phyloP scores from a whole-genome alignment of 1,140 invertebrate genomes.

The Drosophila auraria region DNA sequence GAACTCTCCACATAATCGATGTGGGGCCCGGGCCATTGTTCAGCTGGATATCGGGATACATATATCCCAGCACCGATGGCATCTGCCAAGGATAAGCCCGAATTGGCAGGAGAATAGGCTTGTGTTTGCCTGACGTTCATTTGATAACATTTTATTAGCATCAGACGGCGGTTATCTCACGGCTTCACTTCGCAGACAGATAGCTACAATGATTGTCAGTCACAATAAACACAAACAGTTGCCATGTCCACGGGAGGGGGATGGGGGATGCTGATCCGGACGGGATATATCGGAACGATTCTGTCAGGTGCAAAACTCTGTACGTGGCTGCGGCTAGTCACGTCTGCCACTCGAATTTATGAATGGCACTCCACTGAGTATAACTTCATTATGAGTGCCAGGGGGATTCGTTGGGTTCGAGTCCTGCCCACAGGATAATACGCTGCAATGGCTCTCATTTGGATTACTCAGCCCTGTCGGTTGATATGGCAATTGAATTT shows the following conservation, averaged over 20 bases:
- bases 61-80: conserved; percentile 35
- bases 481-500: conserved; percentile 35
- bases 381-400: conserved; percentile 8
- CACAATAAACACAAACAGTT: conserved; percentile 47
- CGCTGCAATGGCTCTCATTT: conserved; percentile 28
- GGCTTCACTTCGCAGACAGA: conserved; percentile 40
- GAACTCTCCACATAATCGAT: conserved; percentile 33
- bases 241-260: not conserved
- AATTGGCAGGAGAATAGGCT: conserved; percentile 57
- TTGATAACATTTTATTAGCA: conserved; percentile 76
- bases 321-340: conserved; percentile 49
- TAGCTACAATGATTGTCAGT: conserved; percentile 42
- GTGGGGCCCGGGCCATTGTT: conserved; percentile 26
- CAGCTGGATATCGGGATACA: conserved; percentile 12
- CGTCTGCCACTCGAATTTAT: conserved; percentile 43
- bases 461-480: conserved; percentile 12
- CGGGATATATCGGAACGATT: conserved; percentile 32
- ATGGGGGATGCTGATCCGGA: not conserved
- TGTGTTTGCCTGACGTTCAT: conserved; percentile 63
- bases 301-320: conserved; percentile 37
- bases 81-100: conserved; percentile 43
- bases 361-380: conserved; percentile 38
- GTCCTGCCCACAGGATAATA: conserved; percentile 36
- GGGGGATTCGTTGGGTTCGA: conserved; percentile 27
- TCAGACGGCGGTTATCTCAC: conserved; percentile 53